Conservation (phyloP, 2,113 vertebrate genomes). For the Apodemus sylvaticus region DNA sequence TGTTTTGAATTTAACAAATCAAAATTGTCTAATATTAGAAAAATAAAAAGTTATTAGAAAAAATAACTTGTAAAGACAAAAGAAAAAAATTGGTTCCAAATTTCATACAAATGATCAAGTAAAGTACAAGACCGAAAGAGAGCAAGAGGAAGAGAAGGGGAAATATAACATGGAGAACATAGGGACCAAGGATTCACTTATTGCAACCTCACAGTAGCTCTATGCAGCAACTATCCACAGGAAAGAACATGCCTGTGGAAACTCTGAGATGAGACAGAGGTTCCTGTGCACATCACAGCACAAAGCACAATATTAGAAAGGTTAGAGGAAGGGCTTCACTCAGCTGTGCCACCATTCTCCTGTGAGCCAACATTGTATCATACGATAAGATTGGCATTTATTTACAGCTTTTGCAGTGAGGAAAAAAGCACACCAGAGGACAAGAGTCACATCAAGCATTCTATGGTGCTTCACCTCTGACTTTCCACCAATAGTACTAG, state of each 20-base stretch:
- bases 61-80: neutral
- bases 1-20: neutral
- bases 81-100: neutral
- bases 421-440: neutral
- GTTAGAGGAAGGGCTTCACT: neutral
- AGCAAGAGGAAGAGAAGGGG: neutral
- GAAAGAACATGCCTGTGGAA: neutral
- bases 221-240: neutral
- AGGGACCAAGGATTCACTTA: neutral
- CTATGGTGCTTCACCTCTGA: neutral
- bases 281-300: neutral
- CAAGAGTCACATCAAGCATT: neutral
- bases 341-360: neutral
- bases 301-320: neutral
- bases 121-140: neutral
- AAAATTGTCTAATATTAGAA: slow-evolving; percentile 5
- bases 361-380: neutral
- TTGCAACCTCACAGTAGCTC: neutral
- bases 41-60: too few species aligned
- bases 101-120: neutral
- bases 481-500: neutral
- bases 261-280: neutral
- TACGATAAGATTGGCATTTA: neutral
- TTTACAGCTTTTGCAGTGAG: neutral
- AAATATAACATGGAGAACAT: neutral